Base-by-base conservation (phyloP, 2,888 invertebrate species). In the Epinotia nisella region DNA sequence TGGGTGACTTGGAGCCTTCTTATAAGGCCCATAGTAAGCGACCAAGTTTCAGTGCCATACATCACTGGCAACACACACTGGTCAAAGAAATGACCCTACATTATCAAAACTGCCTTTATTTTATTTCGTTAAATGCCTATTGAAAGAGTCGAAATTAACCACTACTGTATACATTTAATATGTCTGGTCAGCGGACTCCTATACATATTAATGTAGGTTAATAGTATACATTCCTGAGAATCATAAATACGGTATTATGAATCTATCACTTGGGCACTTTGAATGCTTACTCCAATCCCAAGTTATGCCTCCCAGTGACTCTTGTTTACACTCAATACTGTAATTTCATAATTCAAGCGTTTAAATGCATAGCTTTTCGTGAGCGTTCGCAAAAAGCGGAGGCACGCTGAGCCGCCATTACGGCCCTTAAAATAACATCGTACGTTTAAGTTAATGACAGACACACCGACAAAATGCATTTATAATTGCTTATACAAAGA, bases 311-410 rank as follows among this genome's bases (percentile, higher is more conserved):
- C 81, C 81, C 83, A 82, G 81, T 81, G 82, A 82, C 85, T 83
- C 83, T 82, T 87, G 87, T 90, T 91, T 92, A 89, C 90, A 89
- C 89, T 92, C 90, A 87, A 90, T 90, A 90, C 92, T 88, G 90
- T 91, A 93, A 92, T 93, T 93, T 92, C 91, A 93, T 93, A 93
- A 93, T 93, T 91, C 87, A 91, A 88, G 90, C 92, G 92, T 92
- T 93, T 93, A 93, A 93, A 91, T 92, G 93, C 93, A 93, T 93
- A 93, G 91, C 91, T 92, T 92, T 93, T 89, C 89, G 91, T 90
- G 90, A 90, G 89, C 83, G 88, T 82, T 85, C 85, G 85, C 85
- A 87, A 83, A 90, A 91, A 92, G 84, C 88, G 83, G 85, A 87
- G 86, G 80, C 86, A 87, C 84, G 89, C 89, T 83, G 86, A 85